phyloP scores from a whole-genome alignment of 2,888 invertebrate species.

The Thereva unica region DNA sequence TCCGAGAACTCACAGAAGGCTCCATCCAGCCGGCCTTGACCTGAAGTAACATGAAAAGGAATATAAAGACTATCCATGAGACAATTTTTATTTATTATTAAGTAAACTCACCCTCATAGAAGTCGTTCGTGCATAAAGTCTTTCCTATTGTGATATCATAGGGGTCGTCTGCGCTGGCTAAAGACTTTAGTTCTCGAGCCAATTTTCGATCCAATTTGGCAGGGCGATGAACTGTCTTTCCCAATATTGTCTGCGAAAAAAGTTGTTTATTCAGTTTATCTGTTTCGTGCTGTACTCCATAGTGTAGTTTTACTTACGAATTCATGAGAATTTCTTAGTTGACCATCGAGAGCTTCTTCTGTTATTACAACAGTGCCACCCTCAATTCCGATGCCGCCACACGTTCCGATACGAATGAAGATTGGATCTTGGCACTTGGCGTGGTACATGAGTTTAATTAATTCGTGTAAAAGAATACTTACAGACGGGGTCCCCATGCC shows the following conservation, averaged over 20 bases:
- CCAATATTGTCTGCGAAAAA: conserved; percentile 73
- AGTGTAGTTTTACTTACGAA: conserved; percentile 65
- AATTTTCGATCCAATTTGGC: conserved; percentile 82
- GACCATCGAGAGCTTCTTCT: conserved; percentile 88
- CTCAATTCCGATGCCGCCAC: conserved; percentile 90
- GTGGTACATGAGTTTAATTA: conserved; percentile 94
- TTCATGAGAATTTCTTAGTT: conserved; percentile 79
- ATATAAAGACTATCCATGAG: conserved; percentile 16
- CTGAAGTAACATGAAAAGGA: conserved; percentile 57
- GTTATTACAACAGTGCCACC: conserved; percentile 93
- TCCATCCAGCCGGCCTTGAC: conserved; percentile 93
- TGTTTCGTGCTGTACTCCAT: neutral
- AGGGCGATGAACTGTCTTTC: conserved; percentile 78
- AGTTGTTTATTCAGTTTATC: neutral
- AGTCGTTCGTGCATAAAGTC: conserved; percentile 96
- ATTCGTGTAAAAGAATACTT: conserved; percentile 92
- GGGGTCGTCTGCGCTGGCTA: conserved; percentile 76
- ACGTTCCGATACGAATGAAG: conserved; percentile 92
- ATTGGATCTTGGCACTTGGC: conserved; percentile 85
- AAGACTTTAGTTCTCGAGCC: conserved; percentile 74
- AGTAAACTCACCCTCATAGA: conserved; percentile 83
- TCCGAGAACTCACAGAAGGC: conserved; percentile 94
- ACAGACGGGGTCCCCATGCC: conserved; percentile 98
- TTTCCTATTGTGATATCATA: conserved; percentile 88
- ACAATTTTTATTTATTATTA: neutral